Evolutionary conservation across 1,140 invertebrate species (phyloP).

Genomic region (Drosophila nikananu): DNA sequence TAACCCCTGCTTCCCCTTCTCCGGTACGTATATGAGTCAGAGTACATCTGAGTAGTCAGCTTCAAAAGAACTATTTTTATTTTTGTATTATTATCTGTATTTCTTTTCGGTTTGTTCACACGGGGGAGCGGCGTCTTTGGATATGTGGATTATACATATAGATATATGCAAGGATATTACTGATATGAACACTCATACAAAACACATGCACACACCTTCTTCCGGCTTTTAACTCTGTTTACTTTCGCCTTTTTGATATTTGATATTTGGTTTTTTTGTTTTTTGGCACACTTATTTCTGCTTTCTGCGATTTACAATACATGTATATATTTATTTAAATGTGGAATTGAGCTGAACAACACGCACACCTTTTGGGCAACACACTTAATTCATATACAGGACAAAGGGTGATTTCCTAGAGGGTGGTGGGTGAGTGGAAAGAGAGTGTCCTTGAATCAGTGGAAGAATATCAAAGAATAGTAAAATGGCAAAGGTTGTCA

Average conservation of each 20-base stretch:
- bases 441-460: too few relatives aligned
- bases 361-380: slow-evolving; percentile 32
- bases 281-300: slow-evolving; percentile 55
- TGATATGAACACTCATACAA: slow-evolving; percentile 44
- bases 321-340: slow-evolving; percentile 54
- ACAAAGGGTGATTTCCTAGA: slow-evolving; percentile 9
- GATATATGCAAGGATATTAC: slow-evolving; percentile 32
- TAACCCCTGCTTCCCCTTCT: slow-evolving; percentile 8
- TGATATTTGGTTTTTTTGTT: background rate
- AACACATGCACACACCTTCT: slow-evolving; percentile 29
- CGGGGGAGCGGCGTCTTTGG: slow-evolving; percentile 1
- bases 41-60: slow-evolving; percentile 57
- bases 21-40: slow-evolving; percentile 59
- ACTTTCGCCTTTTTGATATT: slow-evolving; percentile 38
- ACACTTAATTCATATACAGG: slow-evolving; percentile 10
- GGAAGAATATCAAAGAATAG: too few relatives aligned
- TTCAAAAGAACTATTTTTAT: slow-evolving; percentile 7
- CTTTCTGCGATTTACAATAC: slow-evolving; percentile 49
- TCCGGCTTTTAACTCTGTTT: slow-evolving; percentile 31
- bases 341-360: slow-evolving; percentile 57
- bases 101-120: background rate
- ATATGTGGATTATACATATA: slow-evolving; percentile 51
- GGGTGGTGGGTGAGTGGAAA: slow-evolving; percentile 1
- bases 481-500: background rate
- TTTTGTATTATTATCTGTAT: background rate